A percentile compares a stretch with the other conserved stretches of the same genome.
phyloP scores from a whole-genome alignment of 2,113 vertebrate species.

The Felis catus region F.catus_Fca126_mat1.0 CM031417.1:16405001-16405500 shows the following conservation, averaged over 20 bases:
- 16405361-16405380: accelerated
- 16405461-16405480: not conserved
- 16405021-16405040: not conserved
- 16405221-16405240: not conserved
- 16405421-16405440: accelerated
- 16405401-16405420: not conserved
- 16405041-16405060: not conserved
- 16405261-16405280: not conserved
- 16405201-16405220: not conserved
- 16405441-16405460: too few relatives aligned
- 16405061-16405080: not conserved
- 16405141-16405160: accelerated
- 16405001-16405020: not conserved
- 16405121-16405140: accelerated
- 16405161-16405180: not conserved
- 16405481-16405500: not conserved
- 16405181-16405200: not conserved
- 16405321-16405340: accelerated
- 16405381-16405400: accelerated
- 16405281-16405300: not conserved
- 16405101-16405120: not conserved
- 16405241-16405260: not conserved
- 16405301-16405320: not conserved
- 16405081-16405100: not conserved
- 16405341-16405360: not conserved